Conservation (phyloP, 2,113 vertebrate genomes). For the Ochotona princeps region DNA sequence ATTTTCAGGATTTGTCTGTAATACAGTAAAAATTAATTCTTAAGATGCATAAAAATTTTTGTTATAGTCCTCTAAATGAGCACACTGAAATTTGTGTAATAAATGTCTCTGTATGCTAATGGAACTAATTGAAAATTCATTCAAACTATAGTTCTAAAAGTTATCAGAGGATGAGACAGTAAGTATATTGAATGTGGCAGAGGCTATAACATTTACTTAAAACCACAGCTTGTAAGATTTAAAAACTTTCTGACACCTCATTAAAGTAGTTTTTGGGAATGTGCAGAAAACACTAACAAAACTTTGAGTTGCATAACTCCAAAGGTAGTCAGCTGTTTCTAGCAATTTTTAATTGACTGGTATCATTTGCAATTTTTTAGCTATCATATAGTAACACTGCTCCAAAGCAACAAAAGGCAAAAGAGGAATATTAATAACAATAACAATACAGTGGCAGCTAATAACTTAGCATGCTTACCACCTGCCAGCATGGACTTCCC, state of each 20-base stretch:
- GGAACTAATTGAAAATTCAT: not conserved
- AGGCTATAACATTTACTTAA: not conserved
- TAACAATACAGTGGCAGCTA: not conserved
- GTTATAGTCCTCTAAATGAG: not conserved
- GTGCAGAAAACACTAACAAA: not conserved
- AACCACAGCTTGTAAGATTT: not conserved
- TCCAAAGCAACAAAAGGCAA: not conserved
- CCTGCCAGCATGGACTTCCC: not conserved
- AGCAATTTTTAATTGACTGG: not conserved
- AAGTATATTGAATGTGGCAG: not conserved
- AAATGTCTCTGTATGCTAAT: not conserved
- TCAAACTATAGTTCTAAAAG: not conserved
- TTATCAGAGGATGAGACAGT: not conserved
- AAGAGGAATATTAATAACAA: not conserved
- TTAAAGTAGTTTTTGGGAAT: not conserved
- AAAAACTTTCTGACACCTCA: not conserved
- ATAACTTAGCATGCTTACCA: not conserved
- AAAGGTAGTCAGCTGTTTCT: not conserved
- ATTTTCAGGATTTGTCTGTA: not conserved
- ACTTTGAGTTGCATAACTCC: not conserved
- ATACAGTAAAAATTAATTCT: not conserved
- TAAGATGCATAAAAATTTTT: not conserved
- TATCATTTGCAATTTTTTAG: conserved; percentile 14
- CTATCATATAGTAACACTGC: not conserved
- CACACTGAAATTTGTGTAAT: not conserved